phyloP scores from a whole-genome alignment of 2,113 vertebrate species.

The Colaptes auratus region DNA sequence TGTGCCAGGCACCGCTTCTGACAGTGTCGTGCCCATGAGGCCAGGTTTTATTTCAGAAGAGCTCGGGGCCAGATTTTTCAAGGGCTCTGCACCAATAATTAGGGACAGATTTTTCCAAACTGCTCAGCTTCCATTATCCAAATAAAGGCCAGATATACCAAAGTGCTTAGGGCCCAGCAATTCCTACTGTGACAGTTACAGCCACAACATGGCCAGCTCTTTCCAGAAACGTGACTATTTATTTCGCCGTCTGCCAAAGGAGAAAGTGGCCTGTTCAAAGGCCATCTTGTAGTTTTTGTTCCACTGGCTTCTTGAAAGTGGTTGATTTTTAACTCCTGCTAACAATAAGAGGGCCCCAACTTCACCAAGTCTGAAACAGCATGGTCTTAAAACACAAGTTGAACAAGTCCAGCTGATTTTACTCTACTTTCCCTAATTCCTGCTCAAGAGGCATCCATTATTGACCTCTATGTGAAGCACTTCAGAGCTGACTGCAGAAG shows the following conservation, averaged over 20 bases:
- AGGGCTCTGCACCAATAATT: conserved; percentile 66
- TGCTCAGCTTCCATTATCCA: conserved; percentile 52
- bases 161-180: conserved; percentile 25
- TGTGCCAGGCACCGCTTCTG: conserved; percentile 41
- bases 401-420: conserved; percentile 5
- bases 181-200: conserved; percentile 48
- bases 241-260: background rate
- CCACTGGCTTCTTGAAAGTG: background rate
- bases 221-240: conserved; percentile 35
- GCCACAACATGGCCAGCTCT: conserved; percentile 39
- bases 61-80: conserved; percentile 64
- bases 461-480: background rate
- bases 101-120: conserved; percentile 69
- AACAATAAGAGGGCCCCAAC: background rate
- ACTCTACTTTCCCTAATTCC: conserved; percentile 22
- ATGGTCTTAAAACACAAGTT: background rate
- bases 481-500: conserved; percentile 11
- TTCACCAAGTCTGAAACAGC: background rate
- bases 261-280: background rate
- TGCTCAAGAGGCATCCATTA: background rate
- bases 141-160: conserved; percentile 53
- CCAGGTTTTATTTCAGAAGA: conserved; percentile 64
- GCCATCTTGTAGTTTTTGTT: background rate
- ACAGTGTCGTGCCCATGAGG: conserved; percentile 54
- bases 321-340: background rate